These are phyloP conservation scores for Climacteris rufus DNA, from an alignment of 2,113 vertebrate genomes.

Conservation along the genomic window DNA sequence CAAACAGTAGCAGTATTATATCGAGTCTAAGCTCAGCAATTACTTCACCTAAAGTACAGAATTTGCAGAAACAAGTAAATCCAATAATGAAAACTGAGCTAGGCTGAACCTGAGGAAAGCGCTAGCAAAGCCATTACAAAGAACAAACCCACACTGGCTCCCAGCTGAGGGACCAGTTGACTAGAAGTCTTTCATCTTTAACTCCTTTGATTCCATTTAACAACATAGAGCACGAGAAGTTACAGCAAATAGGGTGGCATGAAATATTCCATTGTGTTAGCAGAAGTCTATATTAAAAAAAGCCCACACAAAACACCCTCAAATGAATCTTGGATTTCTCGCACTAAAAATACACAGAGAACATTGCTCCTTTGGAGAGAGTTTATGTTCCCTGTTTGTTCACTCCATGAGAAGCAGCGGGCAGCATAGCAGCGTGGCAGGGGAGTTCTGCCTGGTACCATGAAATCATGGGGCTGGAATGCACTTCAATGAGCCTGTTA, in stretches of 20 bases:
- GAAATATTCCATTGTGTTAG: constrained; percentile 64
- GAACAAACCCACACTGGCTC: constrained; percentile 2
- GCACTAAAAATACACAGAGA: constrained; percentile 73
- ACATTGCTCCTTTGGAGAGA: constrained; percentile 38
- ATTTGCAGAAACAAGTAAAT: constrained; percentile 9
- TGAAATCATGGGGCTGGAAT: constrained; percentile 79
- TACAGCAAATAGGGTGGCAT: constrained; percentile 46
- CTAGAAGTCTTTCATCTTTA: constrained; percentile 48
- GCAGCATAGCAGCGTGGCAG: constrained; percentile 67
- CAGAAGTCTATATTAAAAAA: constrained; percentile 62
- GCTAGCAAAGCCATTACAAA: constrained; percentile 28
- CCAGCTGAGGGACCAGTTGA: constrained; percentile 29
- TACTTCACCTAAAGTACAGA: neutral
- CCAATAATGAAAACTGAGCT: neutral
- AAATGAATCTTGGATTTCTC: constrained; percentile 62
- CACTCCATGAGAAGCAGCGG: constrained; percentile 58
- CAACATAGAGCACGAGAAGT: neutral
- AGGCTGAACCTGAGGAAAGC: constrained; percentile 17
- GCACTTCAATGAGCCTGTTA: constrained; percentile 55
- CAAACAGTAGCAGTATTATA: constrained; percentile 21
- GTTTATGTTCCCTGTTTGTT: constrained; percentile 69
- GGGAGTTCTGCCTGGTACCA: constrained; percentile 67
- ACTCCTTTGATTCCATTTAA: constrained; percentile 49
- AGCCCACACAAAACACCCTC: constrained; percentile 4
- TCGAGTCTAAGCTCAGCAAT: neutral